A percentile compares a stretch with the other conserved stretches of the same genome.
phyloP scores from a whole-genome alignment of 2,113 vertebrate genomes.

The Macrotis lagotis region DNA sequence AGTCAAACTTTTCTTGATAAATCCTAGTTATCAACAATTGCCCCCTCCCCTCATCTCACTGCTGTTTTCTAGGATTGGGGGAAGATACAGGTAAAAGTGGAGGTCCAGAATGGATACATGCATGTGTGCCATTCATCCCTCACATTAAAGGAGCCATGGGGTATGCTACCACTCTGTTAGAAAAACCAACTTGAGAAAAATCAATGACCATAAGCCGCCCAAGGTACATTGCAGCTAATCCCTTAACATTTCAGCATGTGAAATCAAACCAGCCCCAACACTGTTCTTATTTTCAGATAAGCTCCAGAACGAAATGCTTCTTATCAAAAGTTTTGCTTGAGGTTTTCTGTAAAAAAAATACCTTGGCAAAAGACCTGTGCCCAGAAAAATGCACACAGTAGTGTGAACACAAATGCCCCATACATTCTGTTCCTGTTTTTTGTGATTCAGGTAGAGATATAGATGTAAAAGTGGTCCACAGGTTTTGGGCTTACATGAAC shows the following conservation, averaged over 20 bases:
- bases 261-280: constrained; percentile 38
- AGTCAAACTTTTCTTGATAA: not conserved
- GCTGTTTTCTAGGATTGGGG: not conserved
- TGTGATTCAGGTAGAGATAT: not conserved
- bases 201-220: constrained; percentile 54
- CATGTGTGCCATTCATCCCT: not conserved
- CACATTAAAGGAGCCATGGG: not conserved
- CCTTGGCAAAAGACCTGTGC: constrained; percentile 3
- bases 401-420: not conserved
- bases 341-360: constrained; percentile 30
- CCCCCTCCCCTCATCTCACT: not conserved
- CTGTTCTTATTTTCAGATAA: constrained; percentile 56
- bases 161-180: not conserved
- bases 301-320: constrained; percentile 15
- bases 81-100: not conserved
- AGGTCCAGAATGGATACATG: not conserved
- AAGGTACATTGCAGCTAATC: constrained; percentile 62
- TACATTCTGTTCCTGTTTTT: not conserved
- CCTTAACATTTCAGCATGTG: constrained; percentile 27
- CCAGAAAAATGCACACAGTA: not conserved
- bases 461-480: not conserved
- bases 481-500: not conserved
- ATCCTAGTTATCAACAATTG: not conserved
- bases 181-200: constrained; percentile 61
- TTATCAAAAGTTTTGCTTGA: constrained; percentile 41